phyloP scores from a whole-genome alignment of 2,888 invertebrate species.

The Nomada lathburiana region DNA sequence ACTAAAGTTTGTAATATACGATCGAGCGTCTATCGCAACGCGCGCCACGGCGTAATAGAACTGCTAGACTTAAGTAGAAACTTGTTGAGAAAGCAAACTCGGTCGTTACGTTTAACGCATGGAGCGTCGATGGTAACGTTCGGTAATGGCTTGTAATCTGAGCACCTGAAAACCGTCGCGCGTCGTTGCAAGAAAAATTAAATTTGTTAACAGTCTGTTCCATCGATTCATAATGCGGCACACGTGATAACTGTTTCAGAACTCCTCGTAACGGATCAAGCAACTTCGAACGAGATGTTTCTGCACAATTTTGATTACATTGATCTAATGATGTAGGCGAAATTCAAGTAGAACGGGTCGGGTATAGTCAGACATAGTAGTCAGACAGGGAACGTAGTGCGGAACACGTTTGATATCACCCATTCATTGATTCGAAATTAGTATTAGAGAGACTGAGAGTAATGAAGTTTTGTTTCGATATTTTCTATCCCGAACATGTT shows the following conservation, averaged over 20 bases:
- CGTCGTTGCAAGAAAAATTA: neutral
- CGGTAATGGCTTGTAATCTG: constrained; percentile 42
- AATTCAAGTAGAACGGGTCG: neutral
- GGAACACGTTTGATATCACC: too few species aligned
- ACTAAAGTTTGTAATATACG: constrained; percentile 71
- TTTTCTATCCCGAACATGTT: too few species aligned
- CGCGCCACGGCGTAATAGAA: constrained; percentile 62
- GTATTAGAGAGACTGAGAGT: too few species aligned
- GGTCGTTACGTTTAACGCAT: constrained; percentile 48
- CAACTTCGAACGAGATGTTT: too few species aligned
- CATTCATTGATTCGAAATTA: too few species aligned
- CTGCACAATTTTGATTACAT: too few species aligned
- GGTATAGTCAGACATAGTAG: neutral
- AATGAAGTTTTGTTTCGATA: too few species aligned
- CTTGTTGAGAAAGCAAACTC: constrained; percentile 65
- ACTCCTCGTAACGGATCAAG: too few species aligned
- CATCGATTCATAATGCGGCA: neutral
- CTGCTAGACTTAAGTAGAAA: constrained; percentile 66
- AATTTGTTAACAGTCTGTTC: neutral
- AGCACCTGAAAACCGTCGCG: constrained; percentile 35
- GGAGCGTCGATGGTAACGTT: constrained; percentile 42
- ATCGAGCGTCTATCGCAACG: constrained; percentile 64
- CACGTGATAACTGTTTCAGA: neutral
- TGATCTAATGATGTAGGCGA: too few species aligned
- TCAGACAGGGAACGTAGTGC: too few species aligned